phyloP scores from a whole-genome alignment of 2,797 vertebrate species.

The Alectoris magna region DNA sequence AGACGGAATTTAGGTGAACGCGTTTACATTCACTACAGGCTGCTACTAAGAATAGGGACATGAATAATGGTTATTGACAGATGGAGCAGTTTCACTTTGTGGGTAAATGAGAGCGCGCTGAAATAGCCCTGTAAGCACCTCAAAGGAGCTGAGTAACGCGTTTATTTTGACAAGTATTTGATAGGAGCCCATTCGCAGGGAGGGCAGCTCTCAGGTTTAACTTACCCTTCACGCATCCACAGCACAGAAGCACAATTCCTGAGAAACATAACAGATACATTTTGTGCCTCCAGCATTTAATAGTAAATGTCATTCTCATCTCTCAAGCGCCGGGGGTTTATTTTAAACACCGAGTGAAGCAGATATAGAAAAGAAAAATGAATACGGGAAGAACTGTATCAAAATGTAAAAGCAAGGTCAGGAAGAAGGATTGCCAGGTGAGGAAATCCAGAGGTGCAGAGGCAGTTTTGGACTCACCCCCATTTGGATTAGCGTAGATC shows the following conservation, averaged over 20 bases:
- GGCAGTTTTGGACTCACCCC: background rate
- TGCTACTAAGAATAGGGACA: background rate
- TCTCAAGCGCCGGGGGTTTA: background rate
- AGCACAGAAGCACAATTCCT: background rate
- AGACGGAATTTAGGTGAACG: background rate
- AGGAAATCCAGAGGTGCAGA: background rate
- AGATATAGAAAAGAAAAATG: background rate
- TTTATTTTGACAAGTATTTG: constrained; percentile 30
- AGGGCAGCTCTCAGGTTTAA: constrained; percentile 4
- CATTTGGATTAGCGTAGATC: background rate
- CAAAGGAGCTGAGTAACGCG: constrained; percentile 2
- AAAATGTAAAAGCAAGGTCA: background rate
- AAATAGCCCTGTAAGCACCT: constrained; percentile 5
- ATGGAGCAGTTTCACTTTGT: constrained; percentile 19
- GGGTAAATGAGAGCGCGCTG: background rate
- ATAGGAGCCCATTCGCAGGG: background rate
- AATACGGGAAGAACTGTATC: background rate
- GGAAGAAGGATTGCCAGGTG: background rate
- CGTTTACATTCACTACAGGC: background rate
- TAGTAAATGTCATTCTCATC: background rate
- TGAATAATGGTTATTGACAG: constrained; percentile 22
- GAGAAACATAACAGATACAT: background rate
- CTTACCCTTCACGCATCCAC: background rate
- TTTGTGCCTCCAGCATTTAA: background rate
- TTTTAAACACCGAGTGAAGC: background rate